These are phyloP conservation scores for Geothlypis trichas DNA, from an alignment of 2,113 vertebrate genomes.

Conservation along the genomic window DNA sequence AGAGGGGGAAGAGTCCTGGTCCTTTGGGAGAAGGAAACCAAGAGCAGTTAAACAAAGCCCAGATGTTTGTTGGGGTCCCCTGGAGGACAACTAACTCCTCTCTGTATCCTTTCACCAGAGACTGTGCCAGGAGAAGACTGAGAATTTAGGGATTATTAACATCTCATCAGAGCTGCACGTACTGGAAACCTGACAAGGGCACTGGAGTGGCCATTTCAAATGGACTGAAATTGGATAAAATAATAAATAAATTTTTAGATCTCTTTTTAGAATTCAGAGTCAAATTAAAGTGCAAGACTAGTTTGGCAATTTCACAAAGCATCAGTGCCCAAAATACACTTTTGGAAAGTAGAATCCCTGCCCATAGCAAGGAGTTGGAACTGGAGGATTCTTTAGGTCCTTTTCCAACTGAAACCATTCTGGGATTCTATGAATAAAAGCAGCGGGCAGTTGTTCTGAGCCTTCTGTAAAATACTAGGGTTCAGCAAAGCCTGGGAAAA, in stretches of 20 bases:
- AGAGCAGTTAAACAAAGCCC: not conserved
- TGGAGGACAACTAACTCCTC: not conserved
- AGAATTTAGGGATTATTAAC: not conserved
- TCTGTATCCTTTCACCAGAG: not conserved
- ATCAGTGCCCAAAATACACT: not conserved
- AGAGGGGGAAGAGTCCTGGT: not conserved
- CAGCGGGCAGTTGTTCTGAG: not conserved
- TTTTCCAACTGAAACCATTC: not conserved
- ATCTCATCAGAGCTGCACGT: not conserved
- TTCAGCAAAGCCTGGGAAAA: not conserved
- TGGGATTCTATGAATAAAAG: not conserved
- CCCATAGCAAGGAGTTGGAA: not conserved
- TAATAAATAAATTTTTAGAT: not conserved
- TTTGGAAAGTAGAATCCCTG: not conserved
- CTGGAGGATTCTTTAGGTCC: not conserved
- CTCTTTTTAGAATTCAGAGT: not conserved
- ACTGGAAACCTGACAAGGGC: not conserved
- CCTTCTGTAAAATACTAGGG: not conserved
- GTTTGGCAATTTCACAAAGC: not conserved
- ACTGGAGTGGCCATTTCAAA: not conserved
- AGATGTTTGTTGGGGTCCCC: not conserved
- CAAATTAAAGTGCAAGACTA: not conserved
- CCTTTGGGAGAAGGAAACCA: not conserved
- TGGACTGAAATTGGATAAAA: not conserved
- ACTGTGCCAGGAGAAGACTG: not conserved